Evolutionary conservation across 2,797 vertebrate species (phyloP), one percentile per base, ranked within the genome.

Genomic region (Pipistrellus nathusii): DNA sequence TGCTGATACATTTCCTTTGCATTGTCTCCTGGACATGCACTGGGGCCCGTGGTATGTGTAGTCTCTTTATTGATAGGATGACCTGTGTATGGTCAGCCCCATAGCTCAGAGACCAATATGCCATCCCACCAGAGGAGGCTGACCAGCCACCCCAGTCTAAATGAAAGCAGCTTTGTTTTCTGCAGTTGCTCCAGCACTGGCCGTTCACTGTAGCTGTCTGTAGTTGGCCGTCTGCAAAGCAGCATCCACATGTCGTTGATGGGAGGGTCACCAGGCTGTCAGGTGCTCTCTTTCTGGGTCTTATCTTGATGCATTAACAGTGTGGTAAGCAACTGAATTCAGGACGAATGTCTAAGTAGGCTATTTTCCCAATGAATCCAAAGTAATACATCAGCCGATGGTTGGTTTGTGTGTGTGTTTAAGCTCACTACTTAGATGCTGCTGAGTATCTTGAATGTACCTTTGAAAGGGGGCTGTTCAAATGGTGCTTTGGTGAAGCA

Each of bases 271-370:
- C 48, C 8, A 85, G 30, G 15, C 9, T 30, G 27, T 64, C 10
- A 57, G 15, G 5, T 35, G 20, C 75, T 91, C 72, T 91, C 38
- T 41, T 90, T 30, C 46, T 44, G 53, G 76, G 48, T 44, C 80
- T 90, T 27, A 2, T 80, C 57, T 32, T 59, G 23, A 59, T 83
- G 66, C 20, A 38, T 91, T 85, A 90, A 80, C 69, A 83, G 35
- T 77, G 44, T 88, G 20, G 55, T 84, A 76, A 91, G 71, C 72
- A 88, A 88, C 66, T 35, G 68, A 46, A 82, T 92, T 66, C 13
- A 20, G n/a, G 38, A 25, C 87, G 25, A 53, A 9, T 82, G 51
- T 95, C 76, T 86, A 86, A 91, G 76, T 21, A 30, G 41, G 35
- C 1, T 48, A 82, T 91, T 94, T 88, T n/a, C 41, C 23, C 90